Percentiles rank a stretch among this genome's conserved stretches.
These are phyloP conservation scores for Hanleya hanleyi DNA, from an alignment of 2,888 invertebrate species.

Conservation along the genomic window DNA sequence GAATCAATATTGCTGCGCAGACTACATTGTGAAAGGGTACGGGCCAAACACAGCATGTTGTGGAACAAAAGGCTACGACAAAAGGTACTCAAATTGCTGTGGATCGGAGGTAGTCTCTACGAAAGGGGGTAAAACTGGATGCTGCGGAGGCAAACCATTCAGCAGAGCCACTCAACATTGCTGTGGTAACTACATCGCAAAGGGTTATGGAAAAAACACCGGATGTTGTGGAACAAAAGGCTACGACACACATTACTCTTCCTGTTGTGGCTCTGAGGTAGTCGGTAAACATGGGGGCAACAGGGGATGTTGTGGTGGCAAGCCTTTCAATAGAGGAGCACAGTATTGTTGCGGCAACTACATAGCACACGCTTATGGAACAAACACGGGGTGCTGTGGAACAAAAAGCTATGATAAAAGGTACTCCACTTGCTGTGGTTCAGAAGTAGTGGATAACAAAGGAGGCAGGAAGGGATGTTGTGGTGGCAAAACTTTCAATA, in stretches of 20 bases:
- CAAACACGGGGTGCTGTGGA: not conserved
- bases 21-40: not conserved
- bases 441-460: not conserved
- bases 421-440: not conserved
- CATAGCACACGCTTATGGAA: not conserved
- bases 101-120: not conserved
- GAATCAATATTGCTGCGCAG: not conserved
- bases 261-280: not conserved
- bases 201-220: not conserved
- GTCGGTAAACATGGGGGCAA: not conserved
- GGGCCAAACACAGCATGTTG: not conserved
- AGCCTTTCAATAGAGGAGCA: not conserved
- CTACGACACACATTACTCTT: not conserved
- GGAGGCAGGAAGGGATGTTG: not conserved
- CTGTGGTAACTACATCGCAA: not conserved
- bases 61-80: constrained; percentile 5
- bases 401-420: not conserved
- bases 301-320: constrained; percentile 2
- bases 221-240: not conserved
- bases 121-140: not conserved
- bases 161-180: not conserved
- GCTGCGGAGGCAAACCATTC: not conserved
- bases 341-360: not conserved
- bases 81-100: not conserved
- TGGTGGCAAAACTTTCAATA: not conserved